Evolutionary conservation across 2,888 invertebrate genomes (phyloP), one percentile per base, ranked within the genome.

Genomic region (Rhabditophanes sp.): DNA sequence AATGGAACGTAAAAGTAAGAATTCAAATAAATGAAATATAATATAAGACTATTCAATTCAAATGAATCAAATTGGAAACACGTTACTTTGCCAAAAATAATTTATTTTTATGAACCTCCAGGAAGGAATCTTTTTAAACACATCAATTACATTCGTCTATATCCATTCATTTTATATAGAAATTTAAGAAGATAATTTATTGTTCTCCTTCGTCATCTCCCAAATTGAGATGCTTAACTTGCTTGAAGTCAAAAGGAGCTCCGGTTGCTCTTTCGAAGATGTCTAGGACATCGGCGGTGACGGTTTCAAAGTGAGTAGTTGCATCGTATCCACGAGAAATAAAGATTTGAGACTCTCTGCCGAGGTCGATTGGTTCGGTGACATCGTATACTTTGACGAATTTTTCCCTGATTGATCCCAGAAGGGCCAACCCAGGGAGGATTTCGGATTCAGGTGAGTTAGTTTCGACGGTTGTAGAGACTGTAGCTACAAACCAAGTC

Each of bases 251-350:
- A 40, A 64, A 64, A 31, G 48, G 50, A 16, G 48, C 39, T 6
- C 54, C 56, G 25, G 59, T 59, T 32, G 61, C 64, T n/a, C 64
- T 58, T 27, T 51, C 80, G 72, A 85, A 99, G 56, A 87, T 81
- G 67, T 88, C 83, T 65, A 96, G 75, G 40, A 99, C 93, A 72
- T 99, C 96, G 67, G 44, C 73, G 69, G 96, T 96, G 49, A 93
- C 96, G 32, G 93, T 90, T 71, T 93, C 90, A 67, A 96, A 96
- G 68, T 99, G 96, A 63, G 90, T 87, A 36, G 96, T 96, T 25
- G 96, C 87, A 73, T 99, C 96, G 68, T 90, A 96, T 6, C 88
- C 83, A 67, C 82, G 80, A 2, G 93, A 88, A 66, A 99, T 85
- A 69, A 90, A 96, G 41, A 93, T 76, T 73, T 88, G 82, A 51